These are phyloP conservation scores for Enhydra lutris DNA, from an alignment of 2,113 vertebrate genomes.

Conservation along the genomic window DNA sequence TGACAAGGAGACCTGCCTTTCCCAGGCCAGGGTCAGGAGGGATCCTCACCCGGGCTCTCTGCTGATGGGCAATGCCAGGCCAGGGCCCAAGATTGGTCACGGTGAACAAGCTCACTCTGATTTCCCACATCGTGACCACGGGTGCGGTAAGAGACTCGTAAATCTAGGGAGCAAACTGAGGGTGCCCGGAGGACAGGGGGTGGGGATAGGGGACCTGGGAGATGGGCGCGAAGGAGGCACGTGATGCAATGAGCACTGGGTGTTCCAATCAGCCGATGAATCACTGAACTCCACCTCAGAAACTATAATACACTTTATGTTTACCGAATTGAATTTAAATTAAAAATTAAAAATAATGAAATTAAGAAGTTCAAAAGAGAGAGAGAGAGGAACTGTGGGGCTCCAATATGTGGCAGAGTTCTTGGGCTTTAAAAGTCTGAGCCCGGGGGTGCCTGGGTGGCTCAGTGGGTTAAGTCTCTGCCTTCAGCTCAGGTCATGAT, in stretches of 20 bases:
- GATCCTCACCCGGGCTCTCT: rapidly evolving
- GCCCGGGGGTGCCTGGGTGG: too few relatives aligned
- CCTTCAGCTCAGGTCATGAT: too few relatives aligned
- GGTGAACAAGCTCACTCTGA: neutral
- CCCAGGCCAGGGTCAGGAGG: rapidly evolving
- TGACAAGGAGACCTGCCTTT: neutral
- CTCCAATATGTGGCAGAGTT: rapidly evolving
- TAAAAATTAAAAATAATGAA: neutral
- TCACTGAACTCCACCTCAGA: neutral
- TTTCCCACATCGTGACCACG: neutral
- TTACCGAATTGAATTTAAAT: too few relatives aligned
- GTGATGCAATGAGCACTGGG: too few relatives aligned
- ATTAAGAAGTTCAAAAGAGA: neutral
- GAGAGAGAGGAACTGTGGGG: neutral
- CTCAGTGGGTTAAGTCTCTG: too few relatives aligned
- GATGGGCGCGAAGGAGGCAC: neutral
- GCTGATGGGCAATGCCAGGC: neutral
- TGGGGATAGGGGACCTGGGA: neutral
- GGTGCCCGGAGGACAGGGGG: too few relatives aligned
- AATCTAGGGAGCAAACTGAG: neutral
- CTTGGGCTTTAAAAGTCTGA: neutral
- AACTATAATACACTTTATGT: too few relatives aligned
- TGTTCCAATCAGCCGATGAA: neutral
- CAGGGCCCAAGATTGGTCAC: rapidly evolving
- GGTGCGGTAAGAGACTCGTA: neutral